A percentile compares a stretch with the other conserved stretches of the same genome.
Conservation (phyloP, 2,113 vertebrate genomes). For the Papio anubis region DNA sequence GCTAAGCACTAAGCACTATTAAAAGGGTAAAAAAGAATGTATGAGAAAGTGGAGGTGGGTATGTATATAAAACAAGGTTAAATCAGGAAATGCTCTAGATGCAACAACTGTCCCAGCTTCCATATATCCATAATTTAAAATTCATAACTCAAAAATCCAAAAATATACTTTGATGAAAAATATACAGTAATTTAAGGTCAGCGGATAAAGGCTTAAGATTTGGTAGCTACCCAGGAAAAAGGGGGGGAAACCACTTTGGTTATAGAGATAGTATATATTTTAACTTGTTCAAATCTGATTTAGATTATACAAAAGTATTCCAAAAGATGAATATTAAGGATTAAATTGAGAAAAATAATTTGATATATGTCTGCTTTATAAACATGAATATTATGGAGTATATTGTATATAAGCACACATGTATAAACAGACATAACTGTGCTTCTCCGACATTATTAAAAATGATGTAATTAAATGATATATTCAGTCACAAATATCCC, state of each 20-base stretch:
- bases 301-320: neutral
- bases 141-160: neutral
- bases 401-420: neutral
- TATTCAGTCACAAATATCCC: neutral
- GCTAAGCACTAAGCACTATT: neutral
- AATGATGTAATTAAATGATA: neutral
- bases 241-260: neutral
- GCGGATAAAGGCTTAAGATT: neutral
- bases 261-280: neutral
- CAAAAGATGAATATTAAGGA: neutral
- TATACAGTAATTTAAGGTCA: constrained; percentile 7
- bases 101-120: neutral
- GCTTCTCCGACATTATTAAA: neutral
- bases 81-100: neutral
- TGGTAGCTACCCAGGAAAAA: neutral
- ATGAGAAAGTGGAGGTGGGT: neutral
- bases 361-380: neutral
- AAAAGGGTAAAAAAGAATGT: neutral
- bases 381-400: neutral
- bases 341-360: neutral
- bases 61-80: neutral
- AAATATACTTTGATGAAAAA: constrained; percentile 21
- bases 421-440: neutral
- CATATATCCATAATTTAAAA: neutral
- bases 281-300: neutral